phyloP scores from a whole-genome alignment of 2,113 vertebrate species.

The Hylia prasina region DNA sequence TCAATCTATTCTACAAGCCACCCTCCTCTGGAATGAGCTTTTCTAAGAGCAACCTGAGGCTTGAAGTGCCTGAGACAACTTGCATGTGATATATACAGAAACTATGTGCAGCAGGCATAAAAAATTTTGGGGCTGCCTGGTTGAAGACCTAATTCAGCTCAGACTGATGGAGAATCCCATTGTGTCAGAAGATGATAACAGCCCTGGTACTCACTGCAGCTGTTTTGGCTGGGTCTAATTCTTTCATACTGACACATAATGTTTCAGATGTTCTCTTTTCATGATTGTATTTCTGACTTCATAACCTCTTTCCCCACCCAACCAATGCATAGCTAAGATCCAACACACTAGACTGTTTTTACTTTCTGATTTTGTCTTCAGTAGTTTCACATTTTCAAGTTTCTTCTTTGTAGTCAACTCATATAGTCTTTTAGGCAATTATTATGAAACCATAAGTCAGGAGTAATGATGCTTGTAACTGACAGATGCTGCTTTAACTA shows the following conservation, averaged over 20 bases:
- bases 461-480: not conserved
- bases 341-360: not conserved
- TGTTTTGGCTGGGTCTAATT: not conserved
- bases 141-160: not conserved
- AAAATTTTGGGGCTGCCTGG: not conserved
- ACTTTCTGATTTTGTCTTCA: not conserved
- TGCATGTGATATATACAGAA: not conserved
- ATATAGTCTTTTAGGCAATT: not conserved
- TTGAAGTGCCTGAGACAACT: not conserved
- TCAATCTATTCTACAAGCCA: not conserved
- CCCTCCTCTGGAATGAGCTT: not conserved
- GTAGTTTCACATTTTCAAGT: not conserved
- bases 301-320: not conserved
- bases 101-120: accelerated
- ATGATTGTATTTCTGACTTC: not conserved
- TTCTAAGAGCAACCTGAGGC: not conserved
- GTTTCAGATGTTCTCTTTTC: not conserved
- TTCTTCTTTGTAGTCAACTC: not conserved
- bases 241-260: not conserved
- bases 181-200: not conserved
- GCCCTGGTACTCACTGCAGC: not conserved
- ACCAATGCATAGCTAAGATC: not conserved
- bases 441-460: not conserved
- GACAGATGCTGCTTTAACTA: not conserved
- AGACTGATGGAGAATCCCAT: not conserved